Evolutionary conservation across 2,888 invertebrate genomes (phyloP).

Genomic region (Oscheius sp.): DNA sequence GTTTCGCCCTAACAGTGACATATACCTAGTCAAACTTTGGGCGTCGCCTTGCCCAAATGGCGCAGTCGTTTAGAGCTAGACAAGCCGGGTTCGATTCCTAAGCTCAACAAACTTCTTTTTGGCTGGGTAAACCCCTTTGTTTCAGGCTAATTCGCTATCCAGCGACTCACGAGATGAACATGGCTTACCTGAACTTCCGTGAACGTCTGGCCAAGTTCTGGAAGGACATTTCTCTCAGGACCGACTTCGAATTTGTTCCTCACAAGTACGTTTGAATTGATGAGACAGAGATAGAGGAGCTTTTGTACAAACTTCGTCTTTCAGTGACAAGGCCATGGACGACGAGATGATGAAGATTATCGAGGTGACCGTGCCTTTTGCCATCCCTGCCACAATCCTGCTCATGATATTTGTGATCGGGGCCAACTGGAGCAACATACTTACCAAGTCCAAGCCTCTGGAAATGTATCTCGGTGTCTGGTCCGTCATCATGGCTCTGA

Average conservation of each 20-base stretch:
- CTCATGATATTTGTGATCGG: conserved; percentile 70
- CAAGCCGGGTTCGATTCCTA: background rate
- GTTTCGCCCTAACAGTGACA: background rate
- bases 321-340: conserved; percentile 72
- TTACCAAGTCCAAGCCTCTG: conserved; percentile 68
- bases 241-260: conserved; percentile 70
- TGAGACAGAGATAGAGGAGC: no score
- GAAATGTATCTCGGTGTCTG: conserved; percentile 72
- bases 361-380: conserved; percentile 70
- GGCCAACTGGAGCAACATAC: conserved; percentile 65
- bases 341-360: conserved; percentile 72
- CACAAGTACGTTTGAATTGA: conserved; percentile 63
- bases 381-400: conserved; percentile 68
- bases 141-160: conserved; percentile 64
- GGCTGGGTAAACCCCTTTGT: background rate
- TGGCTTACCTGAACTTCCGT: conserved; percentile 65
- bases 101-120: background rate
- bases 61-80: no score
- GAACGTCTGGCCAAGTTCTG: conserved; percentile 67
- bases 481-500: conserved; percentile 67
- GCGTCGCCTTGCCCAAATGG: no score
- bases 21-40: no score
- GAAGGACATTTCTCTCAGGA: conserved; percentile 62
- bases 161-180: conserved; percentile 54
- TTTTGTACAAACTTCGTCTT: conserved; percentile 20